Conservation (phyloP, 2,888 invertebrate genomes). For the Hemithea aestivaria region DNA sequence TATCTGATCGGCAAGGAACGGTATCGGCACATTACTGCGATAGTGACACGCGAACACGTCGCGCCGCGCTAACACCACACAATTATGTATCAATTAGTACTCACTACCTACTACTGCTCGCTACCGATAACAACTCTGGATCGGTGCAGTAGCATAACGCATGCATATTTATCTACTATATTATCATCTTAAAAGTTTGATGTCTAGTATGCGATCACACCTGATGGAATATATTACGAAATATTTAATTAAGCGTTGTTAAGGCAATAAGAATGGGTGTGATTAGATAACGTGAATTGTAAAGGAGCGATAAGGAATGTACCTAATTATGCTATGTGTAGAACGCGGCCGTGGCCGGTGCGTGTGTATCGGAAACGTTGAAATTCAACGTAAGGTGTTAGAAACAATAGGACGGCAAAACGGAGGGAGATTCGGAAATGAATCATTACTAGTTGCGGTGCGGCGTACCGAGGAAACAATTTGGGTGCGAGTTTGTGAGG, state of each 20-base stretch:
- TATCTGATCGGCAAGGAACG: conserved; percentile 42
- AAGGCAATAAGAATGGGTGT: conserved; percentile 28
- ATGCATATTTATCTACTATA: too few species aligned
- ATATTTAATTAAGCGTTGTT: conserved; percentile 17
- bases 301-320: conserved; percentile 8
- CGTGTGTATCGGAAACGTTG: background rate
- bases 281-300: conserved; percentile 33
- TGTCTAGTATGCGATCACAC: conserved; percentile 1
- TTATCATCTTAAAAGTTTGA: background rate
- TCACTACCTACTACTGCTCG: too few species aligned
- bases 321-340: conserved; percentile 7
- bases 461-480: conserved; percentile 13
- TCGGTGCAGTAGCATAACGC: too few species aligned
- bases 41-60: conserved; percentile 6
- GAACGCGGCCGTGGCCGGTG: conserved; percentile 1
- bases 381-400: background rate
- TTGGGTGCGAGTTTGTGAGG: conserved; percentile 1
- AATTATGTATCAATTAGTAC: too few species aligned
- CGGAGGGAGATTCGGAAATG: conserved; percentile 5
- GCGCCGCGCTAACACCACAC: background rate
- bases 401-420: background rate
- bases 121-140: too few species aligned
- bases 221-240: conserved; percentile 7
- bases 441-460: conserved; percentile 1
- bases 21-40: conserved; percentile 30